phyloP scores from a whole-genome alignment of 2,797 vertebrate genomes.

The Etheostoma nigrum region DNA sequence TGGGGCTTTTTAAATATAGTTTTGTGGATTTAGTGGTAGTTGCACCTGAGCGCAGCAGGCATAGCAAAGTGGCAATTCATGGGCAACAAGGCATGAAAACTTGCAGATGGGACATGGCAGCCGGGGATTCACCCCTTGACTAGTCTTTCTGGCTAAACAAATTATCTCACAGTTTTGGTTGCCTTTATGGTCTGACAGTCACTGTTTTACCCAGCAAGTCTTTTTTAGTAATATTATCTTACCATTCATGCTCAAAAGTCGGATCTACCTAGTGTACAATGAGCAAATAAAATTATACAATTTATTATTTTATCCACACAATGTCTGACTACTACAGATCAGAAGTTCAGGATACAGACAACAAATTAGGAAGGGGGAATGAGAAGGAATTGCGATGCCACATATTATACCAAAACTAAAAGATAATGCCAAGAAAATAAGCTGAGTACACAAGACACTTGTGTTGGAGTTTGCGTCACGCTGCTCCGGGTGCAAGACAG shows the following conservation, averaged over 20 bases:
- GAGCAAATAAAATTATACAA: not conserved
- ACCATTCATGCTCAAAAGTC: not conserved
- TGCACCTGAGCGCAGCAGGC: slow-evolving; percentile 57
- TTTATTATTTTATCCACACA: not conserved
- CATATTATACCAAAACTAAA: not conserved
- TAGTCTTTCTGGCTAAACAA: slow-evolving; percentile 30
- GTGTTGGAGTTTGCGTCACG: no score
- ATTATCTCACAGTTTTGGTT: slow-evolving; percentile 11
- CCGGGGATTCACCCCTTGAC: slow-evolving; percentile 16
- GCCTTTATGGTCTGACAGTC: slow-evolving; percentile 4
- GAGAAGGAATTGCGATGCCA: not conserved
- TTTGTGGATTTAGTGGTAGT: slow-evolving; percentile 34
- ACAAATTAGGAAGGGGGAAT: not conserved
- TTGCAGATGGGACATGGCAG: slow-evolving; percentile 57
- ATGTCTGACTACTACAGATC: not conserved
- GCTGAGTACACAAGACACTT: not conserved
- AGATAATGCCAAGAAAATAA: not conserved
- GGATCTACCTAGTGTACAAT: not conserved
- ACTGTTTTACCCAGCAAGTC: not conserved
- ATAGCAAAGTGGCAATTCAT: slow-evolving; percentile 44
- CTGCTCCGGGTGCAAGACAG: no score
- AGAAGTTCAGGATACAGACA: not conserved
- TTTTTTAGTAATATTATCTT: not conserved
- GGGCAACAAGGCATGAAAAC: slow-evolving; percentile 60
- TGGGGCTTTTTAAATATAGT: slow-evolving; percentile 41